A percentile compares a stretch with the other conserved stretches of the same genome.
Evolutionary conservation across 2,888 invertebrate genomes (phyloP).

Genomic region (Ennomos fuscantarius): DNA sequence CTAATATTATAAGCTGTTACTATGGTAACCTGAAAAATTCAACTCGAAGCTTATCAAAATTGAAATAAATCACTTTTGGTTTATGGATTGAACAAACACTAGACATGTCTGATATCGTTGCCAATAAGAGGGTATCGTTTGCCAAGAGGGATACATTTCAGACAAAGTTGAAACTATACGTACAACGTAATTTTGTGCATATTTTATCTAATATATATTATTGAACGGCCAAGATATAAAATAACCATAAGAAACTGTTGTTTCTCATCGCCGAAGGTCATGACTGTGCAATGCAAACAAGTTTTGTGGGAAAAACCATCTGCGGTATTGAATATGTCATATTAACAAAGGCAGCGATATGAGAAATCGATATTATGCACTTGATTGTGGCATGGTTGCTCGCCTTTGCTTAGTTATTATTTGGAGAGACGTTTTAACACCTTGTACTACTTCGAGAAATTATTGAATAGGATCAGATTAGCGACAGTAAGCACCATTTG

Average conservation of each 20-base stretch:
- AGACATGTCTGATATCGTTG: neutral
- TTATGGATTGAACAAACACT: neutral
- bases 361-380: constrained; percentile 12
- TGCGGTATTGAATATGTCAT: constrained; percentile 22
- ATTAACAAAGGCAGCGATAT: constrained; percentile 12
- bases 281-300: constrained; percentile 26
- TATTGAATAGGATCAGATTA: no score
- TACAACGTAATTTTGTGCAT: neutral
- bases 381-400: neutral
- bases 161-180: constrained; percentile 1
- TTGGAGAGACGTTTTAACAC: no score
- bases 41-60: neutral
- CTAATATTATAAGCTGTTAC: no score
- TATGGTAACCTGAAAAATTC: no score
- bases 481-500: no score
- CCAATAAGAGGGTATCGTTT: constrained; percentile 1
- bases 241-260: constrained; percentile 31
- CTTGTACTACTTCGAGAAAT: no score
- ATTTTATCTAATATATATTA: neutral
- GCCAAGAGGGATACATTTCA: neutral
- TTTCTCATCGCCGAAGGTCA: constrained; percentile 31
- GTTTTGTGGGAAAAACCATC: constrained; percentile 37
- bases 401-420: constrained; percentile 1
- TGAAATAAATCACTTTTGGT: no score
- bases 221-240: constrained; percentile 1